phyloP scores from a whole-genome alignment of 2,113 vertebrate genomes.

The Ctenomys sociabilis region DNA sequence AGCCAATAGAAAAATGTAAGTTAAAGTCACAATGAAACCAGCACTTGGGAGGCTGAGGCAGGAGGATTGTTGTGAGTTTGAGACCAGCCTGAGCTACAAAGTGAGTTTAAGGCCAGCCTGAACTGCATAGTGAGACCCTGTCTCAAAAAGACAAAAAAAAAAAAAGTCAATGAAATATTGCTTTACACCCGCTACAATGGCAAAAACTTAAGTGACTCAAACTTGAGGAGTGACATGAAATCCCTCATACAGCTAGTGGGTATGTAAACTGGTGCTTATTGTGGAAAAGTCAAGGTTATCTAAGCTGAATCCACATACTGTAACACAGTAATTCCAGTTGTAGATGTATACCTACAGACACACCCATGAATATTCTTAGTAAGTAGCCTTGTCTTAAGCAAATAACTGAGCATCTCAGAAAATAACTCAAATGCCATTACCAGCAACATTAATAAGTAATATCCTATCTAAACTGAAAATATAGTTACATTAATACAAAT shows the following conservation, averaged over 20 bases:
- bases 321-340: background rate
- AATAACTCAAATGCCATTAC: background rate
- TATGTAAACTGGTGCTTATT: background rate
- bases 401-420: background rate
- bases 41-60: no score
- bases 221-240: background rate
- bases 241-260: background rate
- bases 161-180: background rate
- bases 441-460: background rate
- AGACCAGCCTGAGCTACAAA: no score
- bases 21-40: background rate
- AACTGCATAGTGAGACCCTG: no score
- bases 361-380: background rate
- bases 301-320: background rate
- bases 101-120: no score
- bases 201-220: background rate
- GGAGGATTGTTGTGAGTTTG: no score
- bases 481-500: background rate
- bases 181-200: background rate
- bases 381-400: background rate
- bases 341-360: background rate
- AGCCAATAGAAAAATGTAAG: constrained; percentile 31
- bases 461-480: background rate
- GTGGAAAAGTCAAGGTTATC: background rate
- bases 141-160: no score